These are phyloP conservation scores for Plemyria rubiginata DNA, from an alignment of 2,888 invertebrate species.

Conservation along the genomic window DNA sequence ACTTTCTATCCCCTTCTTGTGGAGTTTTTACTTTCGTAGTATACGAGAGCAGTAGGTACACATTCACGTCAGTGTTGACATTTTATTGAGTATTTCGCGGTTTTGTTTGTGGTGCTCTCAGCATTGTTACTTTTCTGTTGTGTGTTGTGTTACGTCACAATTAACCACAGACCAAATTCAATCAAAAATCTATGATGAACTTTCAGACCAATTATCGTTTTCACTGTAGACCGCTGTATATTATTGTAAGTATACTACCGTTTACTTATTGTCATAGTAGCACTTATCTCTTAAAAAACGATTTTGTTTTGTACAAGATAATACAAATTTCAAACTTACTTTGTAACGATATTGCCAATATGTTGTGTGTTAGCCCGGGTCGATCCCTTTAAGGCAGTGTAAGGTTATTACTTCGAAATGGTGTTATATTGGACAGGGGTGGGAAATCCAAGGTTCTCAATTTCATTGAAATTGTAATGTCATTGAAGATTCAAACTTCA, in stretches of 20 bases:
- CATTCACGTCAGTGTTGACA: too few species aligned
- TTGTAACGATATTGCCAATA: conserved; percentile 36
- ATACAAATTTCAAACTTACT: background rate
- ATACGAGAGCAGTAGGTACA: too few species aligned
- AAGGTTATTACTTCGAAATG: conserved; percentile 34
- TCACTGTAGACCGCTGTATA: too few species aligned
- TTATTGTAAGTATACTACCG: too few species aligned
- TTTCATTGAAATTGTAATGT: conserved; percentile 55
- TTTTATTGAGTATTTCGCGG: background rate
- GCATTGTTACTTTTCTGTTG: background rate
- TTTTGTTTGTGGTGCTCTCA: background rate
- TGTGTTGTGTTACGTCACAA: background rate
- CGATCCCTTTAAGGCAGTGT: conserved; percentile 25
- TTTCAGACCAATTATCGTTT: too few species aligned
- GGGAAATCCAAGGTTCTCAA: conserved; percentile 57
- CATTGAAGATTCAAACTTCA: conserved; percentile 51
- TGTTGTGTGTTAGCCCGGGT: conserved; percentile 43
- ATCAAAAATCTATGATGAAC: background rate
- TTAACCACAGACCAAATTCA: background rate
- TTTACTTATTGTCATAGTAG: too few species aligned
- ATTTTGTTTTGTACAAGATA: background rate
- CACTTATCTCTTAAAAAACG: background rate
- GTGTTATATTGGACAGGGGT: conserved; percentile 46
- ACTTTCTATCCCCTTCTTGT: background rate
- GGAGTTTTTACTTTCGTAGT: background rate